phyloP scores from a whole-genome alignment of 2,113 vertebrate genomes.

The Uria lomvia region DNA sequence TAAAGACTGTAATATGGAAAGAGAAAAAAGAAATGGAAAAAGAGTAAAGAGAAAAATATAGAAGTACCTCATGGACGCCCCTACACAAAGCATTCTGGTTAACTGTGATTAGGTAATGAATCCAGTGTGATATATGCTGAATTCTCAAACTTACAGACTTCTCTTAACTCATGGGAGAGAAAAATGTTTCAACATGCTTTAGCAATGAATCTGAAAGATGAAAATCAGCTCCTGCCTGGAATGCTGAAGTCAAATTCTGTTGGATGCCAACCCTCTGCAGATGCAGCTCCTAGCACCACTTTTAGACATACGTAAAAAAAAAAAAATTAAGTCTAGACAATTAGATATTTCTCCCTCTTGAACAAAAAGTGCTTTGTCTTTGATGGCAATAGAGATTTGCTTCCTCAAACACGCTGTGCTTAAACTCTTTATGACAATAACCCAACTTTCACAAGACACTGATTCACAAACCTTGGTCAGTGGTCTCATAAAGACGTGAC shows the following conservation, averaged over 20 bases:
- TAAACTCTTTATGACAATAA: neutral
- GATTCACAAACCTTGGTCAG: neutral
- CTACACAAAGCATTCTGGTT: neutral
- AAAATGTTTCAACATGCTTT: neutral
- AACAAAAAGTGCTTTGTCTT: neutral
- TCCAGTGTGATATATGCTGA: neutral
- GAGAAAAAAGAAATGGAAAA: neutral
- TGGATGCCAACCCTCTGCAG: neutral
- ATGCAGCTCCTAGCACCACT: neutral
- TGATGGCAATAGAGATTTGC: neutral
- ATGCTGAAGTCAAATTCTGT: neutral
- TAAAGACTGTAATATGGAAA: neutral
- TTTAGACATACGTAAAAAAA: neutral
- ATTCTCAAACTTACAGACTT: neutral
- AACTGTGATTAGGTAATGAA: neutral
- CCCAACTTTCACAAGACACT: neutral
- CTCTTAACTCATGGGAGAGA: neutral
- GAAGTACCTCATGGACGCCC: accelerated
- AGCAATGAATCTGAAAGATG: neutral
- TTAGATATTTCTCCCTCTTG: neutral
- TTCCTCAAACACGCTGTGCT: neutral
- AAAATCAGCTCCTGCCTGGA: neutral
- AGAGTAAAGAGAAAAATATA: neutral
- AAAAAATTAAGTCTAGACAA: neutral
- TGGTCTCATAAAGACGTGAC: neutral